Conservation (phyloP, 2,888 invertebrate species). For the Crocallis elinguaria region DNA sequence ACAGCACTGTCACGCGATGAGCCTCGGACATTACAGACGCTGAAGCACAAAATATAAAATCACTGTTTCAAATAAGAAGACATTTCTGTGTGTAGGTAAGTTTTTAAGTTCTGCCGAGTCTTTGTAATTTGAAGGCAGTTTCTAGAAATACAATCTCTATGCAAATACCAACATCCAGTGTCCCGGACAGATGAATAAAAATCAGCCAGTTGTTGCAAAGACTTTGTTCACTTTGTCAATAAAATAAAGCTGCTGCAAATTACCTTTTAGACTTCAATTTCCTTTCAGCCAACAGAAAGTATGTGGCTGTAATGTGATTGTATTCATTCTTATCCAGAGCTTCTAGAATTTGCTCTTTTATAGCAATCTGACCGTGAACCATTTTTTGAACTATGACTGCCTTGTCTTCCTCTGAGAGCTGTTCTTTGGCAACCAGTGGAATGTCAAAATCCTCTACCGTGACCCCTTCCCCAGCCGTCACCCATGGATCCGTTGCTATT, state of each 20-base stretch:
- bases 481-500: constrained; percentile 95
- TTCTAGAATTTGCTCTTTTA: constrained; percentile 97
- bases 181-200: no score
- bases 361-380: constrained; percentile 97
- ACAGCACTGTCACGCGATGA: background rate
- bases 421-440: constrained; percentile 95
- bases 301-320: constrained; percentile 99
- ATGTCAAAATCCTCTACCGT: constrained; percentile 86
- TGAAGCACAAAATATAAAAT: background rate
- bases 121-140: no score
- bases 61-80: no score
- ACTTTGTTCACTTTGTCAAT: no score
- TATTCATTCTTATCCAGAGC: constrained; percentile 98
- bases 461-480: constrained; percentile 83
- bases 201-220: no score
- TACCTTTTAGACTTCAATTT: constrained; percentile 92
- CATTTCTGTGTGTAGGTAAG: no score
- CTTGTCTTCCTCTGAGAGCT: constrained; percentile 96
- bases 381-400: constrained; percentile 96
- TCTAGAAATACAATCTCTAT: no score
- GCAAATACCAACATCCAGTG: no score
- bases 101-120: no score
- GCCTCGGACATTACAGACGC: background rate
- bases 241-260: constrained; percentile 10
- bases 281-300: constrained; percentile 97